phyloP scores from a whole-genome alignment of 2,888 invertebrate species.

The Eulithis testata region DNA sequence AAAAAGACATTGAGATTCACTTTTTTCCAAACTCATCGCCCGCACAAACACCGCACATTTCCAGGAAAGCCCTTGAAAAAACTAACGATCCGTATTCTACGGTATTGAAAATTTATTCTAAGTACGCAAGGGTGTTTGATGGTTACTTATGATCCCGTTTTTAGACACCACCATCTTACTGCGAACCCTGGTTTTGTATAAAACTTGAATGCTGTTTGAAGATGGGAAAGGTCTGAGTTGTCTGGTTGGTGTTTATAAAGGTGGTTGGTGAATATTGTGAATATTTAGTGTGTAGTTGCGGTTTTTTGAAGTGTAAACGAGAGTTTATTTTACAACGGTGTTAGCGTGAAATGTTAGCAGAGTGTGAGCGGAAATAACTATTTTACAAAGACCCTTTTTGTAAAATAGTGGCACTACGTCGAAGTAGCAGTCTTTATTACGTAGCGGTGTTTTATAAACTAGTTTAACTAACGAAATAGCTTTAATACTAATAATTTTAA shows the following conservation, averaged over 20 bases:
- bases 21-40: constrained; percentile 50
- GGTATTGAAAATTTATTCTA: constrained; percentile 83
- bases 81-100: constrained; percentile 72
- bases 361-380: constrained; percentile 45
- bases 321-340: constrained; percentile 73
- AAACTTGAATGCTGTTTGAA: constrained; percentile 18
- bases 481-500: too few relatives aligned
- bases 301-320: constrained; percentile 74
- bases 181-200: constrained; percentile 44
- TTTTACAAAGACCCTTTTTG: constrained; percentile 3
- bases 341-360: constrained; percentile 67
- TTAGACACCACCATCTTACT: constrained; percentile 54
- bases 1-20: constrained; percentile 73
- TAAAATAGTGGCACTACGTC: too few relatives aligned
- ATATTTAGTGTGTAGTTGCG: constrained; percentile 67
- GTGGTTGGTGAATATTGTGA: constrained; percentile 65
- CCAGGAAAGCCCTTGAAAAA: constrained; percentile 67
- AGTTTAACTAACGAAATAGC: too few relatives aligned
- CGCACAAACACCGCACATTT: constrained; percentile 51
- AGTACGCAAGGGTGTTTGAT: constrained; percentile 73
- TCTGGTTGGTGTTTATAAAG: constrained; percentile 51
- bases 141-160: constrained; percentile 76
- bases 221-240: constrained; percentile 45
- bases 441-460: too few relatives aligned
- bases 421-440: too few relatives aligned